Evolutionary conservation across 1,140 invertebrate genomes (phyloP).

Genomic region (Brachionus sp.): DNA sequence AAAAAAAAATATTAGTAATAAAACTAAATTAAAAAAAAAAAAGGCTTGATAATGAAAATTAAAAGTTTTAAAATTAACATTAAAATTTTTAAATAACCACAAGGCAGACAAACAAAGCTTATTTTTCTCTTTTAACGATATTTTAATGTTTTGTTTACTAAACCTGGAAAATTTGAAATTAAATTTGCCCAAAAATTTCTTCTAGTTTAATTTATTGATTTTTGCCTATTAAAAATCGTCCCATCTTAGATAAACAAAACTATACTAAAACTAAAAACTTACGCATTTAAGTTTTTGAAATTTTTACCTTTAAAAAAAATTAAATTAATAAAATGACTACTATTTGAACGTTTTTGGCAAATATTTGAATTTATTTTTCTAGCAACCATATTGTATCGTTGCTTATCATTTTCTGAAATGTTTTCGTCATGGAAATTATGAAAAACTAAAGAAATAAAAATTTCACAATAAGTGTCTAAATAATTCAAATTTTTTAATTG

Average conservation of each 20-base stretch:
- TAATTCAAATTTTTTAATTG: not conserved
- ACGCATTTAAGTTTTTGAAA: not conserved
- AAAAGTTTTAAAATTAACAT: too few species aligned
- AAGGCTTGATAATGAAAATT: too few species aligned
- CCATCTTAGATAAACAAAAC: too few species aligned
- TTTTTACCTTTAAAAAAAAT: not conserved
- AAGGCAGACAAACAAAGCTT: too few species aligned
- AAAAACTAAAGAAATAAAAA: not conserved
- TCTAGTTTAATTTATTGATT: not conserved
- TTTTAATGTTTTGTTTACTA: too few species aligned
- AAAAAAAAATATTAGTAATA: too few species aligned
- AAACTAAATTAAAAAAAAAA: too few species aligned
- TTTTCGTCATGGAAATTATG: constrained; percentile 1
- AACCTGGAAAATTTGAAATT: too few species aligned
- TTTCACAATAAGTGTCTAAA: not conserved
- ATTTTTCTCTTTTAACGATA: too few species aligned
- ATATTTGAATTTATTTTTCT: not conserved
- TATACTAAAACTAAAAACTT: not conserved
- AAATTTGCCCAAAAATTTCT: too few species aligned
- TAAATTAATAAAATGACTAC: not conserved
- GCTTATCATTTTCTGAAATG: not conserved
- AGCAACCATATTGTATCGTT: not conserved
- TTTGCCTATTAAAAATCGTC: not conserved
- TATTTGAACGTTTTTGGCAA: not conserved
- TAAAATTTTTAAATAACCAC: too few species aligned